Conservation (phyloP, 2,888 invertebrate genomes). For the Eristalinus aeneus region DNA sequence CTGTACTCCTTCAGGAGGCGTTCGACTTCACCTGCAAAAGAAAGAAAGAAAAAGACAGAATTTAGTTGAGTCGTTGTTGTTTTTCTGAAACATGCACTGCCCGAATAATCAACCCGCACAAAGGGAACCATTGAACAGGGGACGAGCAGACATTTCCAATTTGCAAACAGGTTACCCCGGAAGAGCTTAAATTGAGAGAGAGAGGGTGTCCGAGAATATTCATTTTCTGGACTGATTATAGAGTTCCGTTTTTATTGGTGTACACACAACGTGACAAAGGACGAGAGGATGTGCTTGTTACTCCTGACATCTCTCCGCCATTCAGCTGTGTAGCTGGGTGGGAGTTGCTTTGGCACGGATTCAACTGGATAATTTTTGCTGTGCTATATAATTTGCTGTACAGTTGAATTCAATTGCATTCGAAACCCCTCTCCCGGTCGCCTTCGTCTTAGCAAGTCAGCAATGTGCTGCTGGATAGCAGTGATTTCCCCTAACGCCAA, state of each 20-base stretch:
- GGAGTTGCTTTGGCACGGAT: constrained; percentile 16
- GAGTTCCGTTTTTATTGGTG: constrained; percentile 18
- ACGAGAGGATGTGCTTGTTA: background rate
- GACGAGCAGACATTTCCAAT: constrained; percentile 39
- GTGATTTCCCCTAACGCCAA: constrained; percentile 69
- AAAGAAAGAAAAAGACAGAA: constrained; percentile 80
- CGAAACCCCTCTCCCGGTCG: background rate
- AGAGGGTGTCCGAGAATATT: constrained; percentile 8
- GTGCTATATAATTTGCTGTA: constrained; percentile 25
- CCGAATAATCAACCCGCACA: constrained; percentile 35
- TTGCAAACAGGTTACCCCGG: constrained; percentile 32
- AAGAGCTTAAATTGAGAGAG: constrained; percentile 11
- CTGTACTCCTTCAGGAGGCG: constrained; percentile 93
- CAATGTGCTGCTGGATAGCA: constrained; percentile 16
- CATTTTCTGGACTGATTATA: constrained; percentile 31
- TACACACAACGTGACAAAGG: constrained; percentile 12
- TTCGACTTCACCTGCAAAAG: constrained; percentile 91
- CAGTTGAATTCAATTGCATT: constrained; percentile 7
- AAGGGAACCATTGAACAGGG: background rate
- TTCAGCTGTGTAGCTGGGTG: background rate
- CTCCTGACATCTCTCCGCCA: background rate
- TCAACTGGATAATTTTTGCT: constrained; percentile 46
- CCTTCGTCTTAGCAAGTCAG: constrained; percentile 19
- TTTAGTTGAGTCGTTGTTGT: no score
- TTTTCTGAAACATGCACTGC: no score